Evolutionary conservation across 2,888 invertebrate genomes (phyloP).

Genomic region (Caenorhabditis doughertyi): DNA sequence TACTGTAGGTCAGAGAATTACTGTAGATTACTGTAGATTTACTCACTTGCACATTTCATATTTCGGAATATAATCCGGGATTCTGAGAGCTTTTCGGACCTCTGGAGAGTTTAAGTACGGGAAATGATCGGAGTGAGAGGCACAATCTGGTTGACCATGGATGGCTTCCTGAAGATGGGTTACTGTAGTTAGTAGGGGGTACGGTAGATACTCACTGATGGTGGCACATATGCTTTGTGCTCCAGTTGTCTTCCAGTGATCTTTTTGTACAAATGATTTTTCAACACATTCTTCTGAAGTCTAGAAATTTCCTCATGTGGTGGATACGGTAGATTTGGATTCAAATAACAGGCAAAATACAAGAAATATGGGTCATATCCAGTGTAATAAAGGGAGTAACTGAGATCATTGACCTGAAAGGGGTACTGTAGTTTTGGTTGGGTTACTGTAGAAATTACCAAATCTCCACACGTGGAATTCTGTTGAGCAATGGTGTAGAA

Average conservation of each 20-base stretch:
- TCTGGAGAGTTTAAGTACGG: constrained; percentile 74
- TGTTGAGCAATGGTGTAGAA: constrained; percentile 64
- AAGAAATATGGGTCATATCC: constrained; percentile 79
- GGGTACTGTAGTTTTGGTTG: too few species aligned
- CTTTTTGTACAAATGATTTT: constrained; percentile 28
- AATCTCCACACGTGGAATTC: constrained; percentile 29
- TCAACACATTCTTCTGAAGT: not conserved
- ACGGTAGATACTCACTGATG: constrained; percentile 18
- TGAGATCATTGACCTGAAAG: constrained; percentile 55
- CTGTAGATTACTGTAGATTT: not conserved
- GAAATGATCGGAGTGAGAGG: constrained; percentile 74
- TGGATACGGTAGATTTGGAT: constrained; percentile 60
- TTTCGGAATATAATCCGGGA: constrained; percentile 68
- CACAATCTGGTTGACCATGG: constrained; percentile 71
- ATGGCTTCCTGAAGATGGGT: constrained; percentile 34
- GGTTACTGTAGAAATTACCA: constrained; percentile 3
- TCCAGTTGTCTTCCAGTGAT: constrained; percentile 1
- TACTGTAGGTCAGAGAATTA: not conserved
- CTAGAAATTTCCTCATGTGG: constrained; percentile 49
- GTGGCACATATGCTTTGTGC: not conserved
- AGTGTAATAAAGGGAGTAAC: constrained; percentile 72
- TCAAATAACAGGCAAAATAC: constrained; percentile 77
- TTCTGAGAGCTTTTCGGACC: constrained; percentile 70
- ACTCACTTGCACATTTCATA: constrained; percentile 75
- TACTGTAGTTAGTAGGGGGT: not conserved